Conservation (phyloP, 2,797 vertebrate species). For the Sparidentex hasta region DNA sequence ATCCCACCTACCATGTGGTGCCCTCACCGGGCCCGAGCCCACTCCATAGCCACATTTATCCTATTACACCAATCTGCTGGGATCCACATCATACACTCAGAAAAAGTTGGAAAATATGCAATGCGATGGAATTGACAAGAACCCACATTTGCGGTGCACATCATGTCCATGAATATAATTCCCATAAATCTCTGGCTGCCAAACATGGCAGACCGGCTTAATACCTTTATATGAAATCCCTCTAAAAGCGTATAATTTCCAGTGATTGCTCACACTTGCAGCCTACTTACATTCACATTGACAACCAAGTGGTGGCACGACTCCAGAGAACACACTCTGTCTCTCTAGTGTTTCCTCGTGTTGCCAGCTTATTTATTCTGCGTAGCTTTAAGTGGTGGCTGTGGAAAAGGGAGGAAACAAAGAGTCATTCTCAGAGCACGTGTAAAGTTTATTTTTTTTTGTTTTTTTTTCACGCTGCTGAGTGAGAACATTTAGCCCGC, state of each 20-base stretch:
- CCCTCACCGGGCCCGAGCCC: constrained; percentile 60
- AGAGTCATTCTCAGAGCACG: constrained; percentile 81
- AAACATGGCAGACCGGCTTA: constrained; percentile 81
- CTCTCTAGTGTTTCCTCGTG: constrained; percentile 74
- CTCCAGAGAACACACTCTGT: constrained; percentile 80
- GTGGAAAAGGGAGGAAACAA: constrained; percentile 79
- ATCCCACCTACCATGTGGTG: constrained; percentile 73
- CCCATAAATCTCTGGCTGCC: constrained; percentile 74
- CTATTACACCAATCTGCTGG: constrained; percentile 83
- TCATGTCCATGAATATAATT: constrained; percentile 83
- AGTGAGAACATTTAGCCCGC: constrained; percentile 55
- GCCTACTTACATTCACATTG: constrained; percentile 81
- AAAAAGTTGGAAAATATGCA: constrained; percentile 84
- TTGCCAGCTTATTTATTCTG: constrained; percentile 86
- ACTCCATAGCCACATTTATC: constrained; percentile 81
- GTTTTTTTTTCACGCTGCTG: constrained; percentile 66
- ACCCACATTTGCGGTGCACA: constrained; percentile 83
- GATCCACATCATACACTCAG: constrained; percentile 80
- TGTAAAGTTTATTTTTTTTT: constrained; percentile 70
- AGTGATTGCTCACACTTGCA: constrained; percentile 86
- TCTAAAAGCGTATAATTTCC: constrained; percentile 87
- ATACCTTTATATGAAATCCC: constrained; percentile 86
- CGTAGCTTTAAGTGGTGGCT: constrained; percentile 78
- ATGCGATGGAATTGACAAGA: constrained; percentile 76
- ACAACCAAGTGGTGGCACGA: constrained; percentile 73